Evolutionary conservation across 1,140 invertebrate species (phyloP).

Genomic region (Drosophila malerkotliana): DNA sequence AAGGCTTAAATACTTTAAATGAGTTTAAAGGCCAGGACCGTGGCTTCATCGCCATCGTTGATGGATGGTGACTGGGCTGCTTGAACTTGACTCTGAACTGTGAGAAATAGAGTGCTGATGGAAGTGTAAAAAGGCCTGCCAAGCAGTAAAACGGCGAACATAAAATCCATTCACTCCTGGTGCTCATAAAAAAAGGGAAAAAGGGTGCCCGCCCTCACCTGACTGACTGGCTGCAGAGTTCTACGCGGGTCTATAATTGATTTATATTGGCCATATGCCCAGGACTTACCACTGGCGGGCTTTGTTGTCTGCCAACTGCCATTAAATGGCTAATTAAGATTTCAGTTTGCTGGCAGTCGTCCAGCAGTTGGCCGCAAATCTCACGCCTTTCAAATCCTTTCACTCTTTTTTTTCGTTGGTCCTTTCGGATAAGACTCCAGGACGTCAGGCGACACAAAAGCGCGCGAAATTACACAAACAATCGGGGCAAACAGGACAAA

Average conservation of each 20-base stretch:
- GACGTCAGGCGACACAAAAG: constrained; percentile 66
- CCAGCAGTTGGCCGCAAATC: constrained; percentile 69
- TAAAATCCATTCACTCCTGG: constrained; percentile 37
- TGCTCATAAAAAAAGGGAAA: constrained; percentile 35
- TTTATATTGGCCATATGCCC: constrained; percentile 47
- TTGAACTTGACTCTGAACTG: constrained; percentile 43
- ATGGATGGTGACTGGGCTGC: constrained; percentile 32
- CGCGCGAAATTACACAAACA: constrained; percentile 72
- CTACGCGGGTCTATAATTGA: constrained; percentile 44
- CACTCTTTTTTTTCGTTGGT: constrained; percentile 27
- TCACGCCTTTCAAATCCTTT: constrained; percentile 47
- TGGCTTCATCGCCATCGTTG: constrained; percentile 8
- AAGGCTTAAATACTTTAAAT: constrained; percentile 41
- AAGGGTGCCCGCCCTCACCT: constrained; percentile 33
- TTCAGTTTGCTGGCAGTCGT: constrained; percentile 57
- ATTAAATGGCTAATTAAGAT: constrained; percentile 75
- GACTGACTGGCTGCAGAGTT: constrained; percentile 12
- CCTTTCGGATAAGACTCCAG: constrained; percentile 27
- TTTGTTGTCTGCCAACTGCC: constrained; percentile 68
- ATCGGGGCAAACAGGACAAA: constrained; percentile 23
- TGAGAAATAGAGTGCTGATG: constrained; percentile 53
- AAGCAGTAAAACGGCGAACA: constrained; percentile 43
- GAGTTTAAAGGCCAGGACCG: constrained; percentile 13
- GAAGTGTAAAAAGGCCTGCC: constrained; percentile 38
- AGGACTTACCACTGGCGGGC: constrained; percentile 50